A percentile compares a stretch with the other conserved stretches of the same genome.
Evolutionary conservation across 1,140 invertebrate genomes (phyloP).

Genomic region (Bacillus rossius): DNA sequence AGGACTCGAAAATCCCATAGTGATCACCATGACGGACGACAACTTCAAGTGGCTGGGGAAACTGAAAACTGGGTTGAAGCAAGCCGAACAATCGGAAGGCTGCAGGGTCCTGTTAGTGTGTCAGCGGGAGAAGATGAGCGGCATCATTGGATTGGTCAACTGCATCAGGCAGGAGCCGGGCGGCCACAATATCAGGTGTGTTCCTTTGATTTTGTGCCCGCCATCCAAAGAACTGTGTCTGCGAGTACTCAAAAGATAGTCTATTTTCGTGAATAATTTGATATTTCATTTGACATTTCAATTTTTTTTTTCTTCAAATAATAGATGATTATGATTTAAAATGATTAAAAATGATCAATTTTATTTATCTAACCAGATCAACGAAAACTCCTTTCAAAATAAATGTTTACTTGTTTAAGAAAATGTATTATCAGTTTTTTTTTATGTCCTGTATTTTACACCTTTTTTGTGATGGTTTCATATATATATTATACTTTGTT

Average conservation of each 20-base stretch:
- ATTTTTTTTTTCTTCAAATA: neutral
- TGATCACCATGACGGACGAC: constrained; percentile 58
- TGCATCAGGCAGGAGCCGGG: constrained; percentile 82
- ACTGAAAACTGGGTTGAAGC: constrained; percentile 62
- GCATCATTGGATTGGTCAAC: constrained; percentile 82
- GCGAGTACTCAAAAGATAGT: too few species aligned
- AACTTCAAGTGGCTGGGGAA: constrained; percentile 76
- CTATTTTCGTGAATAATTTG: too few species aligned
- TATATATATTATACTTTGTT: too few species aligned
- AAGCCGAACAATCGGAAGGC: constrained; percentile 47
- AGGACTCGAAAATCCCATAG: neutral
- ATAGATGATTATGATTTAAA: too few species aligned
- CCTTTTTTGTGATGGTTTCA: too few species aligned
- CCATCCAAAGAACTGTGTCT: too few species aligned
- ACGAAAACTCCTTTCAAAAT: too few species aligned
- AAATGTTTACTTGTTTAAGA: too few species aligned
- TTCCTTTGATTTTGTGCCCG: too few species aligned
- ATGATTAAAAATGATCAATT: neutral
- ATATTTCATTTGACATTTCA: too few species aligned
- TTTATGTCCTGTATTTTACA: too few species aligned
- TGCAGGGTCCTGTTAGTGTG: constrained; percentile 64
- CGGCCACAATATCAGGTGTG: constrained; percentile 59
- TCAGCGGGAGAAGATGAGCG: constrained; percentile 59
- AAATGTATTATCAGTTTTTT: too few species aligned
- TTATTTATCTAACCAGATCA: neutral